These are phyloP conservation scores for Argopecten irradians DNA, from an alignment of 1,140 invertebrate genomes.

Conservation along the genomic window DNA sequence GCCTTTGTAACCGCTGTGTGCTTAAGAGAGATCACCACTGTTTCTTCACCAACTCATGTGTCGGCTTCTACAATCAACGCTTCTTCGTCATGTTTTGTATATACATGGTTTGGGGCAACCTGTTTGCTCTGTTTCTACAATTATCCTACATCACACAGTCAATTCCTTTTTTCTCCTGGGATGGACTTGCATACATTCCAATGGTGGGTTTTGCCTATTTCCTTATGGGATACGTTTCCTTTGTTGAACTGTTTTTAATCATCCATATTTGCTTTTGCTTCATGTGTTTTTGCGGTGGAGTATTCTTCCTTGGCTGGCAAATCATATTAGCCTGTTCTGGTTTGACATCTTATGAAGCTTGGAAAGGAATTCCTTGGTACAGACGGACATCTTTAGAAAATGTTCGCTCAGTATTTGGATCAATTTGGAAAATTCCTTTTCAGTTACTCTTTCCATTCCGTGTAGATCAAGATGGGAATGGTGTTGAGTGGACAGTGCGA, in stretches of 20 bases:
- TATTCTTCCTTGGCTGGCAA: conserved; percentile 57
- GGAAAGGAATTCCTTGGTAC: conserved; percentile 54
- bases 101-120: conserved; percentile 56
- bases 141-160: conserved; percentile 57
- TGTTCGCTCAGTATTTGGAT: conserved; percentile 62
- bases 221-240: conserved; percentile 57
- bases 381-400: conserved; percentile 46
- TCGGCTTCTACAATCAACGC: conserved; percentile 68
- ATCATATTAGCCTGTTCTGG: conserved; percentile 56
- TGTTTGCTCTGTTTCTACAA: conserved; percentile 57
- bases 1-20: conserved; percentile 67
- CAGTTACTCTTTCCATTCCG: conserved; percentile 55
- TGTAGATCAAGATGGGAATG: conserved; percentile 54
- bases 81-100: conserved; percentile 64
- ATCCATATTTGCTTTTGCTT: conserved; percentile 52
- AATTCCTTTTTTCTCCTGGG: conserved; percentile 39
- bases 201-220: conserved; percentile 52
- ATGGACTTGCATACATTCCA: conserved; percentile 56
- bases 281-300: conserved; percentile 45
- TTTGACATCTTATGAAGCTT: conserved; percentile 63
- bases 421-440: conserved; percentile 56
- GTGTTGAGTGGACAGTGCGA: conserved; percentile 57
- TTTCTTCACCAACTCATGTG: conserved; percentile 70
- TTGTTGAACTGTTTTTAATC: conserved; percentile 49
- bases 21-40: conserved; percentile 74